Evolutionary conservation across 1,140 invertebrate species (phyloP), one percentile per base, ranked within the genome.

Genomic region (Acromyrmex charruanus): DNA sequence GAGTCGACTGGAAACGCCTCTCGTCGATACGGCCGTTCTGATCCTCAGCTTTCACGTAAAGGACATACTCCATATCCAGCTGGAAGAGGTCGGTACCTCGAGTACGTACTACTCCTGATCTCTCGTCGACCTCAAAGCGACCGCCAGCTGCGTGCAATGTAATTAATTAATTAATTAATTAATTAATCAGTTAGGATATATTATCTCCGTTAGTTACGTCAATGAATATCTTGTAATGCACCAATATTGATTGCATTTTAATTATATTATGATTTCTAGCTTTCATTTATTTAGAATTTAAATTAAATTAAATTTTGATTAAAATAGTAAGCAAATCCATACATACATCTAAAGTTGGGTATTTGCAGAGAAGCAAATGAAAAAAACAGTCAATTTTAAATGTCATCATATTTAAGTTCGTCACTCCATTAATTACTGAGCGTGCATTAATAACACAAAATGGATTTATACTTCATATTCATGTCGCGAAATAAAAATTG

Each of bases 31-130:
- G 96, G 28, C 98, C 98, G 93, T 98, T 99, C 95, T 98, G 98
- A 96, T 99, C 98, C 96, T 99, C 98, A 0, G 98, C 98, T 95
- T 99, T 99, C 16, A 99, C 98, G 93, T 99, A 99, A 77, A 99
- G 95, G 21, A 99, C 98, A 94, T 99, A 99, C 93, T 99, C 98
- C 98, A 99, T 99, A 94, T 99, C 98, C 91, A 99, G 95, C 94
- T 99, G 98, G 93, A 99, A 99, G 16, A 98, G 97, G 93, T 99
- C 98, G 1, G 97, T 98, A 59, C 98, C 98, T 63, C 98, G 96
- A 0, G 98, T 99, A 25, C 98, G 96, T n/a, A 99, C 98, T 12
- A 99, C 98, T 0, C 98, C 98, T 1, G 98, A 99, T 68, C 98
- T 96, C 94, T 99, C 98, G 91, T 99, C 98, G 16, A 99, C 98